Base-by-base conservation (phyloP, 2,888 invertebrate genomes). In the Leptopterna dolabrata region DNA sequence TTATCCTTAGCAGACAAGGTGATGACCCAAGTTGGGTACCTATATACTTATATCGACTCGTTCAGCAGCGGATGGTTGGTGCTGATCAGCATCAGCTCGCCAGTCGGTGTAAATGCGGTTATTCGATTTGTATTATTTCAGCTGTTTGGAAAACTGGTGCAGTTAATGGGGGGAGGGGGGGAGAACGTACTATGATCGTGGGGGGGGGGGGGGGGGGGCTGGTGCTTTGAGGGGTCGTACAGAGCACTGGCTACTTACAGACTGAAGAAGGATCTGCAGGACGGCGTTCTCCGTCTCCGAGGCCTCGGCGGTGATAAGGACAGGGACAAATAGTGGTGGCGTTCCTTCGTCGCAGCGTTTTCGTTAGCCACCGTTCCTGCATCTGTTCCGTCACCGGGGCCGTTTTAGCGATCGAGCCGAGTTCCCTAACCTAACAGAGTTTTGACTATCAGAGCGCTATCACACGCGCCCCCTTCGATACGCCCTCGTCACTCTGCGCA, bases 261-360 rank as follows among this genome's bases (percentile, higher is more conserved):
- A 88, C 90, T 91, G 81, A 90, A 89, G 89, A 90, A 90, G 41
- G 90, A 90, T 81, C 91, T 90, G 76, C 90, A 87, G 88, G 90
- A 90, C 41, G 90, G 91, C 90, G 91, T 89, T 85, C 90, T 89
- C 83, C 90, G 90, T 83, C 90, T 89, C 41, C 91, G 88, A 76
- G 90, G 90, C 29, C 85, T 36, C 45, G 91, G 91, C 71, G 91
- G 91, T 36, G 91, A 91, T 51, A 91, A 88, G 9, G 91, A 91
- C 41, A 91, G 87, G 13, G 91, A 91, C 88, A 90, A 88, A 70
- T 70, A 36, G 14, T 85, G 76, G n/a, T 76, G 73, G 63, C 4
- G 29, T 24, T 70, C 63, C 63, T 36, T 70, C 83, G 83, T 30
- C 36, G 47, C 43, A 43, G 70, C 71, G 36, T 29, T 51, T 81